Evolutionary conservation across 2,113 vertebrate species (phyloP).

Genomic region (Ibidorhyncha struthersii): DNA sequence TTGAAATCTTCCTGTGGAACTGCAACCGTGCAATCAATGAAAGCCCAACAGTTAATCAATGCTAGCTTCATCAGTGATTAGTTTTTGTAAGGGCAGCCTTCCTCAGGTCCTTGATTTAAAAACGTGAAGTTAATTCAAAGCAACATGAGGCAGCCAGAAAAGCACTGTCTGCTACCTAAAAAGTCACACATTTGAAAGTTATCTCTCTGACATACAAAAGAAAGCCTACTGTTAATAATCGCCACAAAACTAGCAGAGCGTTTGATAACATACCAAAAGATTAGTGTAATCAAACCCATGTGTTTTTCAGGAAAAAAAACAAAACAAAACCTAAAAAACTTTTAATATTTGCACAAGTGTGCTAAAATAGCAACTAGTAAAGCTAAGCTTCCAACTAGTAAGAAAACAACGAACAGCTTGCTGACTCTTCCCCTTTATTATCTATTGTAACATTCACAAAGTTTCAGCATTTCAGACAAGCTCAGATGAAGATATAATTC

Average conservation of each 20-base stretch:
- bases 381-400: background rate
- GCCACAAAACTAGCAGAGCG: background rate
- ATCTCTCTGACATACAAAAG: background rate
- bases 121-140: slow-evolving; percentile 34
- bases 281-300: background rate
- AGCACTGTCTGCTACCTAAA: background rate
- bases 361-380: background rate
- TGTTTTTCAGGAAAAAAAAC: background rate
- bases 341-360: background rate
- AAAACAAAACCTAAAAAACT: background rate
- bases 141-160: slow-evolving; percentile 2
- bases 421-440: background rate
- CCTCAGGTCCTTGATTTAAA: slow-evolving; percentile 27
- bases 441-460: background rate
- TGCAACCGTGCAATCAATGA: slow-evolving; percentile 47
- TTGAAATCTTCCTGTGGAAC: slow-evolving; percentile 5
- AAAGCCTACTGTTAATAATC: slow-evolving; percentile 4
- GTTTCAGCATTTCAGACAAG: background rate
- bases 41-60: slow-evolving; percentile 55
- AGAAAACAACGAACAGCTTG: background rate
- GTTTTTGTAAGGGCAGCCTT: background rate
- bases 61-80: slow-evolving; percentile 46
- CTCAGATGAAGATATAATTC: background rate
- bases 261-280: background rate
- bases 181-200: background rate